Evolutionary conservation across 2,888 invertebrate species (phyloP).

Genomic region (Tipula unca): DNA sequence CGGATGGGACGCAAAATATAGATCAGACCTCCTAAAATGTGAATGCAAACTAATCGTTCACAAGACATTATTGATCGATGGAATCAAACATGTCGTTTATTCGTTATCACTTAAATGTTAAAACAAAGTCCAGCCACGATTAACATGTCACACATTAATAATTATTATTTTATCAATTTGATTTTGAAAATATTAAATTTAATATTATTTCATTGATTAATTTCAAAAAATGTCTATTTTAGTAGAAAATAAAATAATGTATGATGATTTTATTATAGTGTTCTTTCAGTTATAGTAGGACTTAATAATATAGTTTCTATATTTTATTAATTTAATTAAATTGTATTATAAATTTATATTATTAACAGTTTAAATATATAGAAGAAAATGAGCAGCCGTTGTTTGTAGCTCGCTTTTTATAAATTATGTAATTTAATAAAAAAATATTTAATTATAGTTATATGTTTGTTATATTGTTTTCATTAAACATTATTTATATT

Average conservation of each 20-base stretch:
- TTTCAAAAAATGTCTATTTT: background rate
- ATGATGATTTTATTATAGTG: constrained; percentile 8
- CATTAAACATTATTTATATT: background rate
- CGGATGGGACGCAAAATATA: too few relatives aligned
- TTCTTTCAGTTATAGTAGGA: background rate
- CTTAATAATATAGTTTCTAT: background rate
- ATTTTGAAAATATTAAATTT: background rate
- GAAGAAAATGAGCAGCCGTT: constrained; percentile 1
- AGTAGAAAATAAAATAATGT: background rate
- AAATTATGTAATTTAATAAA: background rate
- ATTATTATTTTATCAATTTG: background rate
- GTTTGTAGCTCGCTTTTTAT: background rate
- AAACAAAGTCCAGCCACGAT: background rate
- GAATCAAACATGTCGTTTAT: too few relatives aligned
- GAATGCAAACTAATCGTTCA: too few relatives aligned
- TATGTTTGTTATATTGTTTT: background rate
- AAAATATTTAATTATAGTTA: background rate
- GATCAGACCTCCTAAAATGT: too few relatives aligned
- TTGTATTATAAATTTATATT: background rate
- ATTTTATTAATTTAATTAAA: constrained; percentile 2
- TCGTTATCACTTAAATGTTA: too few relatives aligned
- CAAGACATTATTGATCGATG: too few relatives aligned
- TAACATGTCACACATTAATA: background rate
- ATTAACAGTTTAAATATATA: background rate
- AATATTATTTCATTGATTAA: background rate